phyloP scores from a whole-genome alignment of 2,113 vertebrate species.

The Eublepharis macularius region DNA sequence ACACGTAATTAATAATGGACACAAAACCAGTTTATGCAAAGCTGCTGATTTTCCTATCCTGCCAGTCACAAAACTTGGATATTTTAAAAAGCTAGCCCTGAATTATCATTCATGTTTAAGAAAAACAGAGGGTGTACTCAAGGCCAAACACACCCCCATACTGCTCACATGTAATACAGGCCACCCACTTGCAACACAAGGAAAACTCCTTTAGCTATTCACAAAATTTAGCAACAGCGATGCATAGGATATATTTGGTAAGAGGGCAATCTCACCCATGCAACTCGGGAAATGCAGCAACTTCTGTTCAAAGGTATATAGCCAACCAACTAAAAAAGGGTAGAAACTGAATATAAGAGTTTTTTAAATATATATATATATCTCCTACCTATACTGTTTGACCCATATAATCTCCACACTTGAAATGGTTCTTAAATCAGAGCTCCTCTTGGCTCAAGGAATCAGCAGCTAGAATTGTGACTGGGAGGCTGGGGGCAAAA shows the following conservation, averaged over 20 bases:
- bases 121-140: not conserved
- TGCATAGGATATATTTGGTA: not conserved
- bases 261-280: not conserved
- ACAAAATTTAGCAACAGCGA: not conserved
- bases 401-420: not conserved
- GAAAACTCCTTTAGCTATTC: not conserved
- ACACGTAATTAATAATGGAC: not conserved
- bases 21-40: not conserved
- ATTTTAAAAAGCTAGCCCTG: not conserved
- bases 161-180: not conserved
- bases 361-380: not conserved
- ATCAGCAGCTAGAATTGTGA: not conserved
- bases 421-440: not conserved
- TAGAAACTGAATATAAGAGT: not conserved
- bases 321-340: not conserved
- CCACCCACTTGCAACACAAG: not conserved
- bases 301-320: not conserved
- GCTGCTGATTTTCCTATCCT: not conserved
- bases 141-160: not conserved
- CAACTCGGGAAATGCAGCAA: not conserved
- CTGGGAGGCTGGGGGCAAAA: not conserved
- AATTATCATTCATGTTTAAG: not conserved
- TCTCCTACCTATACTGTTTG: not conserved
- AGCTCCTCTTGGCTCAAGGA: not conserved
- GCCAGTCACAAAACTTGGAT: not conserved